A percentile compares a stretch with the other conserved stretches of the same genome.
phyloP scores from a whole-genome alignment of 2,797 vertebrate genomes.

The Diplodus puntazzo region DNA sequence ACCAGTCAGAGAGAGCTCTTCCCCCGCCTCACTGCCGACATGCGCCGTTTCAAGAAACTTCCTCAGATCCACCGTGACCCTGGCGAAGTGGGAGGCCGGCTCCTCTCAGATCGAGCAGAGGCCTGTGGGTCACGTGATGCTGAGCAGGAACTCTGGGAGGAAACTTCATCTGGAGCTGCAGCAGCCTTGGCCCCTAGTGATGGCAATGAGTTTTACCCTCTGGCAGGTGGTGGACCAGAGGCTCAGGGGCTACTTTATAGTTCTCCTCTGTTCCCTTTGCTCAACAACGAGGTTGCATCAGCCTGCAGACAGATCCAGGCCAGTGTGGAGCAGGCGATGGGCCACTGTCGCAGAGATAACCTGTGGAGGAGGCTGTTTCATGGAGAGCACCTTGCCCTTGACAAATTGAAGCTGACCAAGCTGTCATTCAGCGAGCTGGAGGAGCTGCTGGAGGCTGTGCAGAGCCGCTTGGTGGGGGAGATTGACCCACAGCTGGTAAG shows the following conservation, averaged over 20 bases:
- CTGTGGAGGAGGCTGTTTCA: constrained; percentile 98
- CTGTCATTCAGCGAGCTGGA: constrained; percentile 93
- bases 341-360: constrained; percentile 96
- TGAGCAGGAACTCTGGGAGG: constrained; percentile 84
- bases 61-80: constrained; percentile 89
- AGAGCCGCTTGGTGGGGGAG: constrained; percentile 93
- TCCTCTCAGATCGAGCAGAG: constrained; percentile 79
- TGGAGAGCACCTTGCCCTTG: constrained; percentile 93
- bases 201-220: constrained; percentile 83
- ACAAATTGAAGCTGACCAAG: constrained; percentile 94
- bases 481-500: constrained; percentile 96
- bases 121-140: constrained; percentile 48
- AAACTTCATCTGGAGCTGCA: constrained; percentile 30
- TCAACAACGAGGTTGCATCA: constrained; percentile 90
- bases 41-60: constrained; percentile 95
- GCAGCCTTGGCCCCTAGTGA: constrained; percentile 67
- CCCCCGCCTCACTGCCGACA: constrained; percentile 94
- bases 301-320: constrained; percentile 91
- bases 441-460: constrained; percentile 94
- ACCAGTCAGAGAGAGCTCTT: constrained; percentile 98
- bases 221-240: constrained; percentile 51
- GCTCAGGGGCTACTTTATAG: constrained; percentile 84
- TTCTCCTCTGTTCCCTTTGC: constrained; percentile 90
- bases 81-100: constrained; percentile 81
- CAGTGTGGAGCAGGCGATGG: constrained; percentile 95